phyloP scores from a whole-genome alignment of 2,113 vertebrate species.

The Miniopterus natalensis region DNA sequence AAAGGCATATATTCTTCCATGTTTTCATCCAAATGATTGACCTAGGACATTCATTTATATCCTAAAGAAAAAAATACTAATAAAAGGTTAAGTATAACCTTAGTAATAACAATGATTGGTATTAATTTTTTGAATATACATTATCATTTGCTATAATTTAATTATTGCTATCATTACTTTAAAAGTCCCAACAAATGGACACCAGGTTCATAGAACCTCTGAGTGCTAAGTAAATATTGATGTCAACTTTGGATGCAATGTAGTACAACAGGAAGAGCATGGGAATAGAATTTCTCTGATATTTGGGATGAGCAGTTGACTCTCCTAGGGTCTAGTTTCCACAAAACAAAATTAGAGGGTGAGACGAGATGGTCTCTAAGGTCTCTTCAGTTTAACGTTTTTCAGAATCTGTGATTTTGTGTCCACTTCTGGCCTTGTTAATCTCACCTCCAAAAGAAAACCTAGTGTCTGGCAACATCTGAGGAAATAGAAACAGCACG shows the following conservation, averaged over 20 bases:
- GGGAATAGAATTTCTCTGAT: neutral
- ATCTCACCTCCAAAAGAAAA: conserved; percentile 37
- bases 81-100: neutral
- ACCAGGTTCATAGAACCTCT: neutral
- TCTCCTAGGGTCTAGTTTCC: neutral
- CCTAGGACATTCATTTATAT: neutral
- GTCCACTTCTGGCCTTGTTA: conserved; percentile 40
- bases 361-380: neutral
- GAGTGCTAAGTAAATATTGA: neutral
- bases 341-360: neutral
- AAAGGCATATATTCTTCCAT: neutral
- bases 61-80: neutral
- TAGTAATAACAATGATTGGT: neutral
- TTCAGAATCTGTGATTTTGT: neutral
- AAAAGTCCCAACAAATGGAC: neutral
- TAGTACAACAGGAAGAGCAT: neutral
- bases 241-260: neutral
- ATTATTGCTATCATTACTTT: neutral
- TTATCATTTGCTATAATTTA: conserved; percentile 26
- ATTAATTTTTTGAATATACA: neutral
- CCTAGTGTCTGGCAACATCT: neutral
- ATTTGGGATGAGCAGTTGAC: neutral
- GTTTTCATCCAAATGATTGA: conserved; percentile 23
- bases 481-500: conserved; percentile 1
- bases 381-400: neutral